Conservation (phyloP, 92 coral and sea anemone species). For the Desmophyllum pertusum region DNA sequence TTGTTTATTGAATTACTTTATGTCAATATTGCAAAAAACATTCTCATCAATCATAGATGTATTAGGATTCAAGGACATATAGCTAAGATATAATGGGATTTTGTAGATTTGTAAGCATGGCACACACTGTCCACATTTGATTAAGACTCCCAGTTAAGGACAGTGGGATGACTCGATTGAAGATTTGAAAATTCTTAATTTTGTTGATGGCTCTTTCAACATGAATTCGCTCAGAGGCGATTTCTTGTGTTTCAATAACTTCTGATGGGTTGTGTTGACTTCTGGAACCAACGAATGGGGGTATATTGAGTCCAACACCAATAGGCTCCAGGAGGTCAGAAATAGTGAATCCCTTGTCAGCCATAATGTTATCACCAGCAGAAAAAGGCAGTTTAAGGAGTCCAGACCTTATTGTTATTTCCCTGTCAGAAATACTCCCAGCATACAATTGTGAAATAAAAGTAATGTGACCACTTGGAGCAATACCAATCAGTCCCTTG, state of each 20-base stretch:
- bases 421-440: slow-evolving; percentile 42
- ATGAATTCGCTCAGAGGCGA: slow-evolving; percentile 54
- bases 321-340: slow-evolving; percentile 33
- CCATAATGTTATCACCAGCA: slow-evolving; percentile 34
- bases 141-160: slow-evolving; percentile 49
- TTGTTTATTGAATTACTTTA: too few species aligned
- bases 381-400: slow-evolving; percentile 26
- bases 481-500: slow-evolving; percentile 62
- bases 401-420: slow-evolving; percentile 32
- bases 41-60: background rate
- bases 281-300: slow-evolving; percentile 41
- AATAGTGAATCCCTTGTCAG: slow-evolving; percentile 56
- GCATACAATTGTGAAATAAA: slow-evolving; percentile 54
- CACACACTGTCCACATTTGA: slow-evolving; percentile 67
- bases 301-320: slow-evolving; percentile 39
- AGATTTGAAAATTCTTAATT: slow-evolving; percentile 45
- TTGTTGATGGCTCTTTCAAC: slow-evolving; percentile 45
- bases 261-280: slow-evolving; percentile 37
- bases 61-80: too few species aligned
- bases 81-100: slow-evolving; percentile 40
- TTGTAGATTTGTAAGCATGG: slow-evolving; percentile 37
- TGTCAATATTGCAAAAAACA: too few species aligned
- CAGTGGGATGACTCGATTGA: slow-evolving; percentile 39
- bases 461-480: slow-evolving; percentile 55
- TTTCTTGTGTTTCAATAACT: slow-evolving; percentile 46